phyloP scores from a whole-genome alignment of 2,888 invertebrate species.

The Andrena bucephala region DNA sequence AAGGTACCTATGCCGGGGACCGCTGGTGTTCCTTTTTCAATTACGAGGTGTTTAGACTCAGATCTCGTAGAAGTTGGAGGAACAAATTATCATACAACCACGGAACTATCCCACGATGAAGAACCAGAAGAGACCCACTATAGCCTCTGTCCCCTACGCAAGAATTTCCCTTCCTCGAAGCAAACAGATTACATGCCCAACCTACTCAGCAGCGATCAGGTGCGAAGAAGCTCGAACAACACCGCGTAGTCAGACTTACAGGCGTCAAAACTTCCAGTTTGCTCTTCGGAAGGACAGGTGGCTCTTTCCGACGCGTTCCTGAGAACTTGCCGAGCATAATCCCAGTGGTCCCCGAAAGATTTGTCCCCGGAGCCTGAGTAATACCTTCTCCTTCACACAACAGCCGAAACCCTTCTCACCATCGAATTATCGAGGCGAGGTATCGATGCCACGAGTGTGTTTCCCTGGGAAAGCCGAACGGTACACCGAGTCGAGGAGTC shows the following conservation, averaged over 20 bases:
- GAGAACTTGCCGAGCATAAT: slow-evolving; percentile 18
- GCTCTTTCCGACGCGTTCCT: not conserved
- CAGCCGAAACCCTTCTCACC: slow-evolving; percentile 30
- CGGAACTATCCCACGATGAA: not conserved
- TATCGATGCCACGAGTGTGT: slow-evolving; percentile 37
- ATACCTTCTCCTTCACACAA: slow-evolving; percentile 22
- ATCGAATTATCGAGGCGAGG: slow-evolving; percentile 54
- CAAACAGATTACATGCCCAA: not conserved
- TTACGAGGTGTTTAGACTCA: no score
- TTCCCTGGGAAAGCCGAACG: slow-evolving; percentile 4
- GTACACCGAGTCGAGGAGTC: slow-evolving; percentile 1
- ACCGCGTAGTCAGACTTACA: slow-evolving; percentile 12
- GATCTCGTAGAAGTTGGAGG: not conserved
- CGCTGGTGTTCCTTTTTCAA: no score
- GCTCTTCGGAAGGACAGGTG: not conserved
- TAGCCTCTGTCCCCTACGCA: not conserved
- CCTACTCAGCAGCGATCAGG: slow-evolving; percentile 11
- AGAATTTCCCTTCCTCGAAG: not conserved
- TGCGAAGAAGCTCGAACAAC: slow-evolving; percentile 25
- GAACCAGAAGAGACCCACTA: not conserved
- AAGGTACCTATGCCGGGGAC: no score
- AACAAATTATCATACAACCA: not conserved
- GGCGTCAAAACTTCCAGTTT: slow-evolving; percentile 24
- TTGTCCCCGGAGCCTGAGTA: not conserved
- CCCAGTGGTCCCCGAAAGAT: slow-evolving; percentile 26